Base-by-base conservation (phyloP, 53 echinoderm and acorn worm species). In the Astropecten irregularis region DNA sequence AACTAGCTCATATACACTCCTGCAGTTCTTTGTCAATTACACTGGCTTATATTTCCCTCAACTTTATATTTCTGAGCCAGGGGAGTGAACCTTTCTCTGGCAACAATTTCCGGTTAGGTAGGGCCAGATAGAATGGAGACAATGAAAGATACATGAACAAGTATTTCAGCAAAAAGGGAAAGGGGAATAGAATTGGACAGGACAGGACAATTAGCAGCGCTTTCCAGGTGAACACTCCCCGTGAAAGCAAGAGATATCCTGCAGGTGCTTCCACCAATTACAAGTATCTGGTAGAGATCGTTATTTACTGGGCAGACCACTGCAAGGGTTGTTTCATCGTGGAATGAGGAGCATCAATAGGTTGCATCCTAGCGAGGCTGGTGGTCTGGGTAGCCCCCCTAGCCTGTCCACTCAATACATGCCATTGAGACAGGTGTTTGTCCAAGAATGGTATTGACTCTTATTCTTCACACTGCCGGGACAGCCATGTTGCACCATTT, bases 251-350 rank as follows among this genome's bases (percentile, higher is more conserved):
- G 62, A 27, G 29, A 57, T 62, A 61, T 31, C 79, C 3, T 27
- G 79, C 79, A 79, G 79, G 79, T 79, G 79, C 47, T n/a, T 32
- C 61, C 28, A 47, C 27, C 32, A 47, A 79, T 49, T 62, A 44
- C 27, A 13, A 62, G 61, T 79, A 18, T 57, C 58, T 79, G 61
- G 28, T 30, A 16, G 49, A 46, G 48, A 46, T 79, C 47, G 52
- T 71, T 71, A 51, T 23, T 68, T 71, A 11, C 42, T 42, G 6
- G 42, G 42, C 42, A 42, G 42, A 42, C 42, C 42, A 42, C n/a
- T n/a, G n/a, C n/a, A n/a, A n/a, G n/a, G n/a, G n/a, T n/a, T n/a
- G n/a, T n/a, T n/a, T n/a, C n/a, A n/a, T n/a, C n/a, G n/a, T n/a
- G n/a, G n/a, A n/a, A n/a, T n/a, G n/a, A n/a, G n/a, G n/a, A n/a